A percentile compares a stretch with the other conserved stretches of the same genome.
phyloP scores from a whole-genome alignment of 2,797 vertebrate genomes.

The Poecilia wingei region DNA sequence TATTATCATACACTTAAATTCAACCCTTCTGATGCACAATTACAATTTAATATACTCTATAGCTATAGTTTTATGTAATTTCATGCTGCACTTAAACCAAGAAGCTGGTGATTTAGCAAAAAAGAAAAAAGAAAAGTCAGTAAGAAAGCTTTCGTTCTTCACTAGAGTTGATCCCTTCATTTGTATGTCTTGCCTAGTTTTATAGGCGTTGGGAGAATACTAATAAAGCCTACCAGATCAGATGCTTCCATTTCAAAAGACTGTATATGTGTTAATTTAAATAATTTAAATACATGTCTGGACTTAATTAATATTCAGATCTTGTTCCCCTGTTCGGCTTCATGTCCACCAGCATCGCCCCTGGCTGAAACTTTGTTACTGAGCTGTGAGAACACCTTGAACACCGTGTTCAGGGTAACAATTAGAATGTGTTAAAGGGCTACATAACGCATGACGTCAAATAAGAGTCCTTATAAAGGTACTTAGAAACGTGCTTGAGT shows the following conservation, averaged over 20 bases:
- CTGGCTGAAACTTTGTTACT: not conserved
- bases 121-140: not conserved
- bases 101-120: not conserved
- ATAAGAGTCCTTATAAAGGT: not conserved
- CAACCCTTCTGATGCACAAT: not conserved
- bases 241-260: not conserved
- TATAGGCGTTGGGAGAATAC: not conserved
- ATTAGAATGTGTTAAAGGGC: constrained; percentile 1
- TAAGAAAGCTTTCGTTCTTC: not conserved
- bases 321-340: not conserved
- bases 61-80: not conserved
- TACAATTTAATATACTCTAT: not conserved
- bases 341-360: not conserved
- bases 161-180: not conserved
- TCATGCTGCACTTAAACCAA: not conserved
- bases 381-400: not conserved
- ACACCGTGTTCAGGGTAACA: not conserved
- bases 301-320: not conserved
- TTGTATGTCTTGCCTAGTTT: not conserved
- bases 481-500: not conserved
- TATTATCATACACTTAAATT: not conserved
- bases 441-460: not conserved
- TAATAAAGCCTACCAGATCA: not conserved
- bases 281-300: not conserved
- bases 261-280: not conserved